Percentiles rank a stretch among this genome's conserved stretches.
Conservation (phyloP, 2,113 vertebrate species). For the Salvator merianae region DNA sequence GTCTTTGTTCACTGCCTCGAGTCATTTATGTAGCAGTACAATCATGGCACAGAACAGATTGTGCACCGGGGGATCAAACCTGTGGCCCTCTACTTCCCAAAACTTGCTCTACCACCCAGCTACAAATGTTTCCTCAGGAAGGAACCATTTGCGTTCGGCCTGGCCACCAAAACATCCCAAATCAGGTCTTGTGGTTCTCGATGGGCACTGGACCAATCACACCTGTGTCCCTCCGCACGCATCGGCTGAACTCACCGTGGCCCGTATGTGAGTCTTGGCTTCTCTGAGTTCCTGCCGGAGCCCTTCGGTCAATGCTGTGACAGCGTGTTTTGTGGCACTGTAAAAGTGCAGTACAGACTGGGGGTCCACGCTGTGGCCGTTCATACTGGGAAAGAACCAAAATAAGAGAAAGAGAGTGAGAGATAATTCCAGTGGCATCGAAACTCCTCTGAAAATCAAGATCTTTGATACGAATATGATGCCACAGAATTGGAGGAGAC, state of each 20-base stretch:
- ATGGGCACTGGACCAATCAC: too few species aligned
- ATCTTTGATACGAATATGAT: not conserved
- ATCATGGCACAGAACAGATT: too few species aligned
- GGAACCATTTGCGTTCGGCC: too few species aligned
- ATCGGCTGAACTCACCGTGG: slow-evolving; percentile 80
- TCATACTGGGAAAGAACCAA: slow-evolving; percentile 80
- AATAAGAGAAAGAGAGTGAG: not conserved
- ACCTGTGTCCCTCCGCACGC: not conserved
- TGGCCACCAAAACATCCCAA: too few species aligned
- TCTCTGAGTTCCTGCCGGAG: slow-evolving; percentile 91
- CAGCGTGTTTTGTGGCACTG: slow-evolving; percentile 92
- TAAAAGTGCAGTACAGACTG: slow-evolving; percentile 88
- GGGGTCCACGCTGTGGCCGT: slow-evolving; percentile 83
- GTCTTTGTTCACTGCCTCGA: too few species aligned
- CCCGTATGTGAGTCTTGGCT: slow-evolving; percentile 90
- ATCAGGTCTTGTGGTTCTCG: too few species aligned
- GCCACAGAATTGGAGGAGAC: too few species aligned
- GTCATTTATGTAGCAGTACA: too few species aligned
- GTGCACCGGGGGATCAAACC: too few species aligned
- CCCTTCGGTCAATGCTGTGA: slow-evolving; percentile 92
- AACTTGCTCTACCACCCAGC: too few species aligned
- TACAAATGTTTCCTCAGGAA: too few species aligned
- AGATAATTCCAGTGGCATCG: not conserved
- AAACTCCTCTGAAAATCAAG: not conserved
- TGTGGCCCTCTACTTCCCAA: too few species aligned